Base-by-base conservation (phyloP, 1,140 invertebrate species). In the Bactericera cockerelli region DNA sequence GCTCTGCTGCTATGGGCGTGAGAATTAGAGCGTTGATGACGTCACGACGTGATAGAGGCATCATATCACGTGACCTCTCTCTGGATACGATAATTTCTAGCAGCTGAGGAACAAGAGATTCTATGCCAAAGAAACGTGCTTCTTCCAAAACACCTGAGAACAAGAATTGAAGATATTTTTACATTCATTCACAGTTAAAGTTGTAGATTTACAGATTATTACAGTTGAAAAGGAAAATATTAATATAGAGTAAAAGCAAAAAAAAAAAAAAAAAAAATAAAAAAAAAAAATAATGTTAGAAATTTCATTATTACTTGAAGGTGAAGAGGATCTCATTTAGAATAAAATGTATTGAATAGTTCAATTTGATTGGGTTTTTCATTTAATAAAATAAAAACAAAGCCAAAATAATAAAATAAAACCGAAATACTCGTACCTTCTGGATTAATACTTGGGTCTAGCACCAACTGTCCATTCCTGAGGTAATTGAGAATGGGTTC, bases 401-500 rank as follows among this genome's bases (percentile, higher is more conserved):
- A 16, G 25, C 6, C 19, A 54, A 16, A 24, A 31, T 8, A 33
- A 38, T 0, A 21, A 36, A 60, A n/a, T n/a, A n/a, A n/a, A n/a
- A n/a, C n/a, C n/a, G n/a, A n/a, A n/a, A n/a, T n/a, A n/a, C 28
- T 62, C 62, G 62, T 70, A 78, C 94, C 95, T 77, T 84, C 83
- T 59, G 91, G 82, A 72, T 92, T 94, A 14, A 97, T 75, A 73
- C 89, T 80, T 56, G 80, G 81, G 74, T 98, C 89, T 54, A 96
- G 79, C 63, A 98, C 86, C 11, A 99, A 75, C 72, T 93, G 82
- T 1, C 94, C 94, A 74, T 95, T 93, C 59, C 96, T 78, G 55
- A 99, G 75, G 74, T 96, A 99, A 75, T 98, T 98, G 33, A 99
- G 75, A 38, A 99, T 83, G n/a, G 94, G 92, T 67, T 93, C 90